Evolutionary conservation across 2,113 vertebrate species (phyloP), one percentile per base, ranked within the genome.

Genomic region (Corythoichthys haematopterus): DNA sequence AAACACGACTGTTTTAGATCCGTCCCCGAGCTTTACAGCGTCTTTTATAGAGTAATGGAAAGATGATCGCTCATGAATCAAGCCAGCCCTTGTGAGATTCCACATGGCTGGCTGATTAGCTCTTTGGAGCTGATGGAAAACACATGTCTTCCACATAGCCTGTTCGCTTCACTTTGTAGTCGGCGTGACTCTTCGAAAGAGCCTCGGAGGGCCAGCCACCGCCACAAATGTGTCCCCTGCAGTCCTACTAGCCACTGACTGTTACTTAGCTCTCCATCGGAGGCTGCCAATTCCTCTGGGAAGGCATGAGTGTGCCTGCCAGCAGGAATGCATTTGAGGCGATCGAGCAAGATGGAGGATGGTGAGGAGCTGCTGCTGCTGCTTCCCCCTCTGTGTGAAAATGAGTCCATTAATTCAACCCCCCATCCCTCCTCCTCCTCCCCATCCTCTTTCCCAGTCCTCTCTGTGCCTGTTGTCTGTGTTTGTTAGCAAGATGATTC

Each of bases 401-500:
- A 88, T 87, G 80, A 88, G 85, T 88, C 80, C 86, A 88, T 88
- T 90, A 89, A 91, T 88, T 87, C 82, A 80, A 28, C 77, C 77
- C 80, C 78, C 66, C 60, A 4, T n/a, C 56, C 66, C 36, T 10
- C 48, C 52, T 13, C 67, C 55, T 35, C 77, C 62, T 68, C 69
- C 72, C 60, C 64, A 47, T 33, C 73, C 38, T 64, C 73, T 66
- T 74, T 79, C 71, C 46, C n/a, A 74, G 77, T 77, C 78, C 82
- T 88, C 80, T 71, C 84, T 82, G 80, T 85, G 86, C 88, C 87
- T 88, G 90, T 88, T 90, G 89, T 91, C 89, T 90, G 86, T 89
- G 88, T 89, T 88, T 90, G 90, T 90, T 92, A 91, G 87, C 71
- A 74, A 90, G 89, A 91, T 88, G 88, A 89, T 91, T 91, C 87